A percentile compares a stretch with the other conserved stretches of the same genome.
These are phyloP conservation scores for Ptychoptera albimana DNA, from an alignment of 2,888 invertebrate species.

Conservation along the genomic window DNA sequence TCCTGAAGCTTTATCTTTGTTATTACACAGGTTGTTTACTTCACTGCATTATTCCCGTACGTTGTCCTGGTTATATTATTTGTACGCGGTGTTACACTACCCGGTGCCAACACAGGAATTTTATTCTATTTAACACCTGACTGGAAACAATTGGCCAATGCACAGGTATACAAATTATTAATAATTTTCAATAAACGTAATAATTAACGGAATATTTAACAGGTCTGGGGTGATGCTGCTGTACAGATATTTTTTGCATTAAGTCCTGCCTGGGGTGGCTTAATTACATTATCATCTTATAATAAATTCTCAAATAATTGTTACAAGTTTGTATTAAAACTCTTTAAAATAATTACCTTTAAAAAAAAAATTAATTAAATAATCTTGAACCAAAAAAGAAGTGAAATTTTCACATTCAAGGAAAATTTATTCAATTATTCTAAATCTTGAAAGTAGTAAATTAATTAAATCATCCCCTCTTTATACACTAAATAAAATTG, in stretches of 20 bases:
- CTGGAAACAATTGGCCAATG: constrained; percentile 53
- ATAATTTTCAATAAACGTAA: background rate
- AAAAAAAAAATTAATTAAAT: too few relatives aligned
- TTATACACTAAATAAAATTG: too few relatives aligned
- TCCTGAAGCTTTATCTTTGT: background rate
- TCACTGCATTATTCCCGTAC: constrained; percentile 61
- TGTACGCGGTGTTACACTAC: constrained; percentile 60
- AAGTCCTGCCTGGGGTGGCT: constrained; percentile 74
- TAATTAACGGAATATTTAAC: constrained; percentile 4
- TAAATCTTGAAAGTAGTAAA: too few relatives aligned
- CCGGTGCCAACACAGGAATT: constrained; percentile 63
- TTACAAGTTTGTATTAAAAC: constrained; percentile 39
- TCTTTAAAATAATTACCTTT: background rate
- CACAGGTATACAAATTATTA: constrained; percentile 35
- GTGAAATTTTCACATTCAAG: too few relatives aligned
- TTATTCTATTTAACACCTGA: constrained; percentile 65
- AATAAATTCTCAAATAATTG: constrained; percentile 74
- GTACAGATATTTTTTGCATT: constrained; percentile 79
- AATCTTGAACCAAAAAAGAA: too few relatives aligned
- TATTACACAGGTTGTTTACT: constrained; percentile 45
- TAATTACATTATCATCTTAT: constrained; percentile 71
- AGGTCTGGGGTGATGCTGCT: constrained; percentile 72
- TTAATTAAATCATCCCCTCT: too few relatives aligned
- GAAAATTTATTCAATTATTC: too few relatives aligned
- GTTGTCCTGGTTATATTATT: constrained; percentile 60